phyloP scores from a whole-genome alignment of 2,888 invertebrate genomes.

The Abrostola tripartita region DNA sequence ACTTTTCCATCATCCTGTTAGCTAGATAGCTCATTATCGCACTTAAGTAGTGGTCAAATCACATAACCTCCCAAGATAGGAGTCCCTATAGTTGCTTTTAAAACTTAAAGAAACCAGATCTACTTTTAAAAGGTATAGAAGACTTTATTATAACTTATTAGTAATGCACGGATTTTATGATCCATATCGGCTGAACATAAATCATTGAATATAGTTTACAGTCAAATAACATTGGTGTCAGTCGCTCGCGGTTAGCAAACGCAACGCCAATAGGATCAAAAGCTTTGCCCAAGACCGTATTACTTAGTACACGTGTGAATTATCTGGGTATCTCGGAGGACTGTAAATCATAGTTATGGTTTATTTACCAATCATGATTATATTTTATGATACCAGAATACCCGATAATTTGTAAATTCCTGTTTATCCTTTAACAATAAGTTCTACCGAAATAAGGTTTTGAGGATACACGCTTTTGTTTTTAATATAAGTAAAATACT shows the following conservation, averaged over 20 bases:
- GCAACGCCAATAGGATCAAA: constrained; percentile 65
- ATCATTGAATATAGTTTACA: constrained; percentile 55
- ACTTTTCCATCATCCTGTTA: too few relatives aligned
- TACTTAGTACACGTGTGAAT: constrained; percentile 62
- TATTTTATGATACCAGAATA: constrained; percentile 65
- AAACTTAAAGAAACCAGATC: neutral
- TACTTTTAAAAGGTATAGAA: constrained; percentile 21
- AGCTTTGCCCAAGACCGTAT: constrained; percentile 64
- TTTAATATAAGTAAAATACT: constrained; percentile 1
- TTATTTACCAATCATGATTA: constrained; percentile 65
- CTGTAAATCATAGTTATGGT: constrained; percentile 68
- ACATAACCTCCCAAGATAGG: too few relatives aligned
- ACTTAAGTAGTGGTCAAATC: too few relatives aligned
- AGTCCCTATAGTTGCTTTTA: neutral
- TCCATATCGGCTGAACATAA: constrained; percentile 56
- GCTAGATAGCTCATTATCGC: too few relatives aligned
- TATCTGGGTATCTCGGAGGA: constrained; percentile 53
- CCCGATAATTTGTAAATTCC: constrained; percentile 59
- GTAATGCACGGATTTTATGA: constrained; percentile 35
- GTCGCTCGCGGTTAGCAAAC: constrained; percentile 50
- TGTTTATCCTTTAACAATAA: constrained; percentile 43
- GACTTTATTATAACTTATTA: constrained; percentile 28
- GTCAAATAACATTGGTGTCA: constrained; percentile 48
- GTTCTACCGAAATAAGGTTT: constrained; percentile 18
- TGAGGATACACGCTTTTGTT: constrained; percentile 12